phyloP scores from a whole-genome alignment of 2,113 vertebrate genomes.

The Paracanthobrama guichenoti region DNA sequence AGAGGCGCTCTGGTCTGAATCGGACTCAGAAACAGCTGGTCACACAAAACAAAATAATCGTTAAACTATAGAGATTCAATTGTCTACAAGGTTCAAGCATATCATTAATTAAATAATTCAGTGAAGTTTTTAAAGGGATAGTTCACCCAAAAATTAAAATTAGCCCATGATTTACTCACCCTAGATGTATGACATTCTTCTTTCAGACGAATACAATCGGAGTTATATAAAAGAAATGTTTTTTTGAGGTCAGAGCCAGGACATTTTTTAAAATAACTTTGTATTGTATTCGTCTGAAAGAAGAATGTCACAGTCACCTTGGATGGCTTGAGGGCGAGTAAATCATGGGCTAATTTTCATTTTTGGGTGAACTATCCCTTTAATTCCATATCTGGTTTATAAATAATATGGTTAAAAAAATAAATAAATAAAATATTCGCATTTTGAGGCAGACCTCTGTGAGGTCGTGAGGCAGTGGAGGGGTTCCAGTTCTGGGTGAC shows the following conservation, averaged over 20 bases:
- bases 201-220: too few species aligned
- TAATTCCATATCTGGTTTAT: background rate
- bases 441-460: conserved; percentile 55
- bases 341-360: too few species aligned
- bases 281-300: too few species aligned
- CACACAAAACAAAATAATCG: background rate
- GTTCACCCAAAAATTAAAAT: too few species aligned
- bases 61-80: background rate
- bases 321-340: too few species aligned
- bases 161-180: too few species aligned
- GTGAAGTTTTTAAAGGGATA: background rate
- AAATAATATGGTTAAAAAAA: background rate
- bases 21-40: conserved; percentile 69
- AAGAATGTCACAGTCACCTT: too few species aligned
- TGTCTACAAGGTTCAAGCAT: background rate
- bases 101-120: background rate
- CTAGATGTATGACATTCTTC: too few species aligned
- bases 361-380: too few species aligned
- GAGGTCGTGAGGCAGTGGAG: conserved; percentile 66
- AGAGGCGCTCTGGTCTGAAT: conserved; percentile 72
- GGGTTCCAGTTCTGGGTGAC: conserved; percentile 57
- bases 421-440: background rate
- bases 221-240: too few species aligned
- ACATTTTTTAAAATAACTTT: too few species aligned
- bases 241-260: too few species aligned